These are phyloP conservation scores for Cranoglanis bouderius DNA, from an alignment of 2,113 vertebrate species.

Conservation along the genomic window DNA sequence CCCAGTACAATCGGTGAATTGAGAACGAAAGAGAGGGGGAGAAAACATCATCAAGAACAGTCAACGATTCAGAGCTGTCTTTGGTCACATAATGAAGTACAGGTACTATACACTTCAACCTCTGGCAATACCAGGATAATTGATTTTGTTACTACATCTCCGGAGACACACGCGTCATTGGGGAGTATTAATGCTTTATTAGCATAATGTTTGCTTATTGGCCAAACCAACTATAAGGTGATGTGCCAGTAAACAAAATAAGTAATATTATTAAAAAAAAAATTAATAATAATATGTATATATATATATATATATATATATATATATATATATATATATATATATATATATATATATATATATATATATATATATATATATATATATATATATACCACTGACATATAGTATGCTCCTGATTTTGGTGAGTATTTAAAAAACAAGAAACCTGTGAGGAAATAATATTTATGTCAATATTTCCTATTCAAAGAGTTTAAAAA, in stretches of 20 bases:
- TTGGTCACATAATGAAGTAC: neutral
- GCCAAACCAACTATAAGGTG: neutral
- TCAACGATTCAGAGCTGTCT: neutral
- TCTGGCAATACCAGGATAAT: neutral
- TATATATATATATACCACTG: too few species aligned
- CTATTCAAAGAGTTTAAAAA: too few species aligned
- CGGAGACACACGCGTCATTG: neutral
- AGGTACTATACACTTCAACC: neutral
- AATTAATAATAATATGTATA: too few species aligned
- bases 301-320: too few species aligned
- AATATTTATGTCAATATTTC: too few species aligned
- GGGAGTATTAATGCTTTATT: neutral
- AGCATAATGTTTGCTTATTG: neutral
- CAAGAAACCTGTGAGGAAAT: too few species aligned
- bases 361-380: too few species aligned
- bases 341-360: too few species aligned
- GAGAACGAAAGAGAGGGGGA: neutral
- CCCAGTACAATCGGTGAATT: neutral
- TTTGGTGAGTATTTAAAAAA: too few species aligned
- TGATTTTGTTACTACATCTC: neutral
- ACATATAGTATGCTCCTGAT: too few species aligned
- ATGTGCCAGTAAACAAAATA: neutral
- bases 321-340: too few species aligned
- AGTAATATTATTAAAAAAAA: too few species aligned
- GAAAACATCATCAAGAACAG: neutral